Conservation (phyloP, 2,888 invertebrate species). For the Pharmacophagus antenor region DNA sequence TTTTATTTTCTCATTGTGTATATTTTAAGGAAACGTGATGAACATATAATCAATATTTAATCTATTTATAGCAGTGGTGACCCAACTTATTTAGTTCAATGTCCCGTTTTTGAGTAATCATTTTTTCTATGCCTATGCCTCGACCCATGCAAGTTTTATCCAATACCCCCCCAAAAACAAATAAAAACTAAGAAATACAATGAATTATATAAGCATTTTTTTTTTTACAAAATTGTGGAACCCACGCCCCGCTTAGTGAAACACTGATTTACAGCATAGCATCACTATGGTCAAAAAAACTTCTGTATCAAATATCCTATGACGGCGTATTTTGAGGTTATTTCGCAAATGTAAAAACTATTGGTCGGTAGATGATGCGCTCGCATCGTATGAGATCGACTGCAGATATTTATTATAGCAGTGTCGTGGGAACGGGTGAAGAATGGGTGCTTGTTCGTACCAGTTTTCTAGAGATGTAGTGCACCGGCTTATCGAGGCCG, state of each 20-base stretch:
- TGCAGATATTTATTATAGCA: slow-evolving; percentile 54
- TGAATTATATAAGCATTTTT: too few species aligned
- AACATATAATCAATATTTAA: background rate
- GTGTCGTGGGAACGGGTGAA: slow-evolving; percentile 72
- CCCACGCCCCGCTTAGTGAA: too few species aligned
- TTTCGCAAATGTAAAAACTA: slow-evolving; percentile 56
- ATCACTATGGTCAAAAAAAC: background rate
- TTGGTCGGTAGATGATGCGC: slow-evolving; percentile 62
- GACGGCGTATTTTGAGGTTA: slow-evolving; percentile 27
- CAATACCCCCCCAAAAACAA: too few species aligned
- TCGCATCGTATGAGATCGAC: slow-evolving; percentile 65
- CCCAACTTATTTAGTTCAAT: too few species aligned
- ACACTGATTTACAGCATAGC: too few species aligned
- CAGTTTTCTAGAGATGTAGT: slow-evolving; percentile 72
- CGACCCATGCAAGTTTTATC: too few species aligned
- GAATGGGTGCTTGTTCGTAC: slow-evolving; percentile 68
- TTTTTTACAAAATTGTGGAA: too few species aligned
- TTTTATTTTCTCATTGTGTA: too few species aligned
- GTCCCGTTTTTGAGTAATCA: too few species aligned
- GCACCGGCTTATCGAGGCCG: slow-evolving; percentile 68
- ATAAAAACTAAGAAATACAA: too few species aligned
- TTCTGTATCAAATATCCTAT: background rate
- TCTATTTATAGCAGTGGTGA: too few species aligned
- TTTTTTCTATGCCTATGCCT: too few species aligned
- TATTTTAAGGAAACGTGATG: background rate